Percentiles rank a stretch among this genome's conserved stretches.
phyloP scores from a whole-genome alignment of 2,797 vertebrate species.

The Sebastes elongatus region DNA sequence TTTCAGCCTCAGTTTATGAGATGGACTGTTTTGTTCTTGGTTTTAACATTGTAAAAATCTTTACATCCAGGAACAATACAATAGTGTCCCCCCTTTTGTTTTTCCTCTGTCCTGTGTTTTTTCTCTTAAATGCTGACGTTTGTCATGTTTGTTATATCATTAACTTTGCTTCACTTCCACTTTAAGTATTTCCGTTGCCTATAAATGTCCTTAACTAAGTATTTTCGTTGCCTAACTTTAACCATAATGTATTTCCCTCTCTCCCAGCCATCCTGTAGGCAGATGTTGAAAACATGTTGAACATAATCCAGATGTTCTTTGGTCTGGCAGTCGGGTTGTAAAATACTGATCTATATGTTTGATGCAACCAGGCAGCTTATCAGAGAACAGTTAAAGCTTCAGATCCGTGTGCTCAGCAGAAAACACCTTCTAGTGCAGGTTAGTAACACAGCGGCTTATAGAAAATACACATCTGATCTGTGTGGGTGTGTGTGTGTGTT shows the following conservation, averaged over 20 bases:
- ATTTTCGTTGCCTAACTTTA: not conserved
- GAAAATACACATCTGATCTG: not conserved
- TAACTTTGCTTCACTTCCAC: too few relatives aligned
- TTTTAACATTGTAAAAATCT: too few relatives aligned
- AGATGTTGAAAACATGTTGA: not conserved
- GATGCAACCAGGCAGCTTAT: not conserved
- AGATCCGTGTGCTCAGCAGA: not conserved
- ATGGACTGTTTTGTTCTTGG: too few relatives aligned
- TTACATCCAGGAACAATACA: too few relatives aligned
- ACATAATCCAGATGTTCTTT: not conserved
- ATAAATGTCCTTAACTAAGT: not conserved
- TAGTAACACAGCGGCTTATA: slow-evolving; percentile 15
- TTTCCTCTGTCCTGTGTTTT: too few relatives aligned
- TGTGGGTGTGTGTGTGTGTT: not conserved
- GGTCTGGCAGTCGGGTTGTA: not conserved
- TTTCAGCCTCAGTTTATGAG: too few relatives aligned
- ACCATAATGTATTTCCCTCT: not conserved
- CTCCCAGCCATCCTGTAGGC: not conserved
- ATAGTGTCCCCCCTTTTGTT: too few relatives aligned
- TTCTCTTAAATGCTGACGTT: not conserved
- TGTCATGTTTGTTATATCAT: too few relatives aligned
- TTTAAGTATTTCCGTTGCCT: too few relatives aligned
- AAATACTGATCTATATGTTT: not conserved
- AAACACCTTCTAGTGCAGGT: slow-evolving; percentile 16
- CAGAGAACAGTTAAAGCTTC: not conserved